Base-by-base conservation (phyloP, 2,113 vertebrate genomes). In the Chloebia gouldiae region DNA sequence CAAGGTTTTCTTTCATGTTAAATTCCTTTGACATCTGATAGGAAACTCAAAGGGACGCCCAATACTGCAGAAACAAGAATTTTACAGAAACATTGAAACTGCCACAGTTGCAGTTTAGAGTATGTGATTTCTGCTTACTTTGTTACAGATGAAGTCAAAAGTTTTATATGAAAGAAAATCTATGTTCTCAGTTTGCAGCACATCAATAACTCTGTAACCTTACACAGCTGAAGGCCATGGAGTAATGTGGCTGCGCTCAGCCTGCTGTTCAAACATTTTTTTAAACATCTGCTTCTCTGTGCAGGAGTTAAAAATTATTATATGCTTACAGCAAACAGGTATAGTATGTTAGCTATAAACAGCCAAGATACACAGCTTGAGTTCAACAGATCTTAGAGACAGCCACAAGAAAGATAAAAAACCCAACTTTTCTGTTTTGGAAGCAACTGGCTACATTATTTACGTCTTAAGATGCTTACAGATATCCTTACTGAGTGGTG, bases 221-320 rank as follows among this genome's bases (percentile, higher is more conserved):
- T 45, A 47, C 7, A 5, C 24, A 35, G 14, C 15, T 79, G 49
- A 79, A 76, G 44, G 33, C 23, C 68, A 6, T 27, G 39, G 18
- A 33, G 17, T 13, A 83, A 73, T 7, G 47, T 45, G 44, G 17
- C 44, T 53, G 49, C 0, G 0, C 45, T 69, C 22, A 19, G 27
- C 40, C 73, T 81, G 39, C 13, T 56, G 16, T 78, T 65, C 40
- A 81, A 87, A 53, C 4, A 2, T 31, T 56, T 33, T 88, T 53
- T 49, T 19, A 45, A 84, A 61, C 7, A 20, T 57, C 35, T 69
- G 31, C 33, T 79, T 70, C 40, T 81, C 40, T 3, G 11, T 22
- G 47, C 14, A 70, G 56, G 31, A 66, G 22, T 35, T 75, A 65
- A 82, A 78, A 79, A n/a, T 51, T 6, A 33, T 37, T 57, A 18